phyloP scores from a whole-genome alignment of 2,113 vertebrate species.

The Planiliza haematocheilus region DNA sequence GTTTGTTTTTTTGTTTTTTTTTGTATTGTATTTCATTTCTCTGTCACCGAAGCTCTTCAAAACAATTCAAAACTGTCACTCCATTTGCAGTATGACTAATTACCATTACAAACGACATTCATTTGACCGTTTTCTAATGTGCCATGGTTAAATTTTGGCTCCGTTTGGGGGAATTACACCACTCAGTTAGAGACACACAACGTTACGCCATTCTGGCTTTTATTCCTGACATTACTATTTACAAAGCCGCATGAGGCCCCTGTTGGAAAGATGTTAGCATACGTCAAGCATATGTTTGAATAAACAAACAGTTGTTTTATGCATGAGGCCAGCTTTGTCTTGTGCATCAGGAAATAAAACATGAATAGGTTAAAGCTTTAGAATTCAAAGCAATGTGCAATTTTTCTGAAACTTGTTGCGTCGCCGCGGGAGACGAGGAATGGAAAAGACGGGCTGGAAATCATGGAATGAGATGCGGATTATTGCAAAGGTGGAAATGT shows the following conservation, averaged over 20 bases:
- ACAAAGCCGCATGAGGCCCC: slow-evolving; percentile 5
- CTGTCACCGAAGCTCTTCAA: too few species aligned
- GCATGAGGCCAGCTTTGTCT: slow-evolving; percentile 9
- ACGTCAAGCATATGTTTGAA: slow-evolving; percentile 23
- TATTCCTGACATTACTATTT: slow-evolving; percentile 30
- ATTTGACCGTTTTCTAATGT: not conserved
- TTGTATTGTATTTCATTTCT: too few species aligned
- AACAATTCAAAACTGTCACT: not conserved
- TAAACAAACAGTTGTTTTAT: slow-evolving; percentile 22
- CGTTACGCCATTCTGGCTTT: slow-evolving; percentile 6
- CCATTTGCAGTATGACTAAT: not conserved
- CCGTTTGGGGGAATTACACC: slow-evolving; percentile 6
- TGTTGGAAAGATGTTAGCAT: slow-evolving; percentile 19
- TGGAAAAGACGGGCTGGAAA: too few species aligned
- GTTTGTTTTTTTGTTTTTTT: too few species aligned
- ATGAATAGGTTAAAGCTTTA: not conserved
- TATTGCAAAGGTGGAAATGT: too few species aligned
- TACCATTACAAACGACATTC: not conserved
- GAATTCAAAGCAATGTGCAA: slow-evolving; percentile 4
- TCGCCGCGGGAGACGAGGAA: not conserved
- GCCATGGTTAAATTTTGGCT: not conserved
- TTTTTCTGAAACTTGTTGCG: slow-evolving; percentile 5
- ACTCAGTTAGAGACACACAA: slow-evolving; percentile 1
- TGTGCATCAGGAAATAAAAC: slow-evolving; percentile 7
- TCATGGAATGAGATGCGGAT: too few species aligned